Percentiles rank a stretch among this genome's conserved stretches.
Conservation (phyloP, 2,113 vertebrate species). For the Hemiprocne comata region DNA sequence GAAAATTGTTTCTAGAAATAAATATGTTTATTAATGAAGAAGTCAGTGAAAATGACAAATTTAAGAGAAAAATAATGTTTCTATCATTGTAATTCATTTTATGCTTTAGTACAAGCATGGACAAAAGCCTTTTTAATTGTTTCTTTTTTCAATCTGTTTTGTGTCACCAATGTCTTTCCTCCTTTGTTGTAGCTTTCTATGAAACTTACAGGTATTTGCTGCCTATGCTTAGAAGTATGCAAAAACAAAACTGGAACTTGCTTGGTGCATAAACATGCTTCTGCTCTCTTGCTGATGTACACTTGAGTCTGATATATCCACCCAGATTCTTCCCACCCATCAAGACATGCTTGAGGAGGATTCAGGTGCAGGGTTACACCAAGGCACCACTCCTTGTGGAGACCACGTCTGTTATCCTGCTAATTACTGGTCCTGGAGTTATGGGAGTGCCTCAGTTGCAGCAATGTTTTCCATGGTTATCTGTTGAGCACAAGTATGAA, state of each 20-base stretch:
- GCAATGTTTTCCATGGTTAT: background rate
- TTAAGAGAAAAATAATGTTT: background rate
- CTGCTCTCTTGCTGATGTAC: background rate
- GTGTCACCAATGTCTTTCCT: accelerated
- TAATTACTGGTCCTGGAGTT: background rate
- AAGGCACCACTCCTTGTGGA: background rate
- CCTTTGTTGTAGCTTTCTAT: background rate
- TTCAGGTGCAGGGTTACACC: background rate
- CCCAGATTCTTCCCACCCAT: background rate
- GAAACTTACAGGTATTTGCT: background rate
- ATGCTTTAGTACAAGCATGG: background rate
- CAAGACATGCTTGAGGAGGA: background rate
- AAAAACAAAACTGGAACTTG: background rate
- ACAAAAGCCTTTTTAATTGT: background rate
- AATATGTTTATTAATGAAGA: background rate
- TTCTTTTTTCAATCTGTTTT: background rate
- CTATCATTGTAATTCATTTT: background rate
- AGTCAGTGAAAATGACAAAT: background rate
- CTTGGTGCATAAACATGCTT: background rate
- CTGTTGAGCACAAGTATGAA: background rate
- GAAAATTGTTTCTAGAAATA: background rate
- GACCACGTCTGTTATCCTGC: background rate
- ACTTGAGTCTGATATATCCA: background rate
- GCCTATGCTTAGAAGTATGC: background rate
- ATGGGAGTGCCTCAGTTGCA: background rate